Evolutionary conservation across 1,140 invertebrate species (phyloP).

Genomic region (Drosophila littoralis): DNA sequence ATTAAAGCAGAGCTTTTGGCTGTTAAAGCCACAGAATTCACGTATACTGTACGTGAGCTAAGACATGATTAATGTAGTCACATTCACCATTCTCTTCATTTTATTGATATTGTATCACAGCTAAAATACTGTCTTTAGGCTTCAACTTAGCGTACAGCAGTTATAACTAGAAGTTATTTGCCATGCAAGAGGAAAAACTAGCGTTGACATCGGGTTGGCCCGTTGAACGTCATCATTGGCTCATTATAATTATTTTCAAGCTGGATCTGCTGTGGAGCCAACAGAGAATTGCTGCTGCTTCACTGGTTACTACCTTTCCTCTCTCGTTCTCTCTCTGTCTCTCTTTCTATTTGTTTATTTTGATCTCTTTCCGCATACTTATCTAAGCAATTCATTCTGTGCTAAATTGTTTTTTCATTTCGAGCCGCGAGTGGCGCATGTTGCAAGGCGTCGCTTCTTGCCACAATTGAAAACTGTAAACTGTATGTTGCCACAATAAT

Average conservation of each 20-base stretch:
- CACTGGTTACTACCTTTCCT: neutral
- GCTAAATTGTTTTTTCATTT: conserved; percentile 62
- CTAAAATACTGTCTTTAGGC: neutral
- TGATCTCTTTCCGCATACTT: conserved; percentile 11
- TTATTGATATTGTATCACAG: neutral
- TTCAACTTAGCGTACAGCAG: neutral
- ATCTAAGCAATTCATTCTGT: conserved; percentile 65
- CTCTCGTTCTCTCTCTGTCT: neutral
- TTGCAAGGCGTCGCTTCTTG: conserved; percentile 18
- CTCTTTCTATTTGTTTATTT: conserved; percentile 5
- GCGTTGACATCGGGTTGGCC: conserved; percentile 42
- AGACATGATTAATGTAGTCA: neutral
- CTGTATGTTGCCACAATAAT: conserved; percentile 72
- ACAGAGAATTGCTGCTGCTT: conserved; percentile 11
- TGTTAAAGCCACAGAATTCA: neutral
- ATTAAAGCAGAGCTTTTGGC: neutral
- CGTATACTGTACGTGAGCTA: neutral
- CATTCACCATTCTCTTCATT: conserved; percentile 5
- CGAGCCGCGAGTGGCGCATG: neutral
- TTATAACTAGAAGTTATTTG: conserved; percentile 16
- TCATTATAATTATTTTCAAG: conserved; percentile 74
- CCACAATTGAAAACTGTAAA: conserved; percentile 72
- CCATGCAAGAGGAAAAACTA: conserved; percentile 10
- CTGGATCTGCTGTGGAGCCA: conserved; percentile 39
- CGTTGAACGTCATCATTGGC: conserved; percentile 59